Evolutionary conservation across 1,140 invertebrate genomes (phyloP), one percentile per base, ranked within the genome.

Genomic region (Leucophenga varia): DNA sequence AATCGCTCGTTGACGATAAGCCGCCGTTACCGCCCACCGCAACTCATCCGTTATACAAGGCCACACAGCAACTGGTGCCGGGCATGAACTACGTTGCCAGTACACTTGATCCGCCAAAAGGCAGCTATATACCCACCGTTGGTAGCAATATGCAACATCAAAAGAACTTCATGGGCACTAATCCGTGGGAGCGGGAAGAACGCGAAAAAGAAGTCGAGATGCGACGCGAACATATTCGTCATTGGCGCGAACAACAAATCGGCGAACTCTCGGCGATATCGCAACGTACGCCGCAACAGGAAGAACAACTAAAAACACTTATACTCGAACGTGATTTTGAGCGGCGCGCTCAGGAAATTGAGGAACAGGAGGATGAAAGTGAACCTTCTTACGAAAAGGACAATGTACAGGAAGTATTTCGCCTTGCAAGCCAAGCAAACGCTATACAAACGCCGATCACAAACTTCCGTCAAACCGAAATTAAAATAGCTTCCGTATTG

Each of bases 171-270:
- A 8, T 43, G 9, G 68, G 64, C 14, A 82, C 83, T 38, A 91
- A 91, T 80, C 90, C 90, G 1, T 93, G 91, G 91, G 89, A 92
- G 58, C 79, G 90, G 40, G 91, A 94, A 78, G 90, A 93, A 74
- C 84, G 88, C 54, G 91, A 95, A 77, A 87, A 85, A 65, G 87
- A 86, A 63, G 25, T 61, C 22, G 69, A 75, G 47, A 63, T 72
- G 50, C 48, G 64, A 17, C 61, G 73, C 5, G 70, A 76, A 36
- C 71, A 76, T 19, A 64, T 75, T 37, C 57, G 67, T 7, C 81
- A 84, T 19, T 86, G 82, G 83, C 81, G 89, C 16, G 92, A 95
- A 73, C 88, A 92, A 58, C 89, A 93, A 65, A 93, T 95, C 22
- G 79, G 81, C 0, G 87, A 90, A 54, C 76, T 95, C 13, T 81